Evolutionary conservation across 2,113 vertebrate species (phyloP), one percentile per base, ranked within the genome.

Genomic region (Thermophis baileyi): DNA sequence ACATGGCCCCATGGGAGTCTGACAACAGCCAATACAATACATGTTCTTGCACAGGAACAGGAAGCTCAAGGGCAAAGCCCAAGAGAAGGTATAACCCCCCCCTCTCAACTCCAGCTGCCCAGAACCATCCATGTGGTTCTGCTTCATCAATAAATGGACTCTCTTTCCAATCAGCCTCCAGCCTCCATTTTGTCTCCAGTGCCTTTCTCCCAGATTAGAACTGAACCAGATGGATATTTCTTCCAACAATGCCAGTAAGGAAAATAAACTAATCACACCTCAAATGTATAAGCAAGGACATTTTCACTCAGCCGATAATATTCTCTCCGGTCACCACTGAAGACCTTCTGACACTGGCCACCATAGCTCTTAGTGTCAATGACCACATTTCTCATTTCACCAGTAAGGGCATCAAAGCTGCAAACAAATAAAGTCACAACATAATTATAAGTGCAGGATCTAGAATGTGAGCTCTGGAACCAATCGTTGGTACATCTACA

Each of bases 321-420:
- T 22, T 97, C 74, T 92, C 87, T 97, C 63, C 97, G 95, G 89
- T 99, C 98, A 0, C 97, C 98, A 0, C 98, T 99, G 85, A 98
- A 99, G 50, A 98, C 97, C 63, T 98, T 99, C 94, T 98, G 98
- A 97, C 99, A 99, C 50, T 98, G 98, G 12, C 99, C 99, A 91
- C 98, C 98, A 93, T 98, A 99, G 92, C 97, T 99, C 92, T 96
- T 98, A 12, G 99, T 99, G 94, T 99, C 98, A 96, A 99, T 98
- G 27, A 99, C 99, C 89, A 90, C 96, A 35, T 92, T 97, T 88
- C 92, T 98, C 50, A 98, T 97, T 87, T 98, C 92, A 22, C 97
- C 98, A 1, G 98, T 98, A 81, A 98, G 89, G 6, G 96, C 96
- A 51, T 99, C 96, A 91, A 98, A 98, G 50, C 98, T 99, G 87